These are phyloP conservation scores for Tenthredo distinguenda DNA, from an alignment of 2,888 invertebrate genomes.

Conservation along the genomic window DNA sequence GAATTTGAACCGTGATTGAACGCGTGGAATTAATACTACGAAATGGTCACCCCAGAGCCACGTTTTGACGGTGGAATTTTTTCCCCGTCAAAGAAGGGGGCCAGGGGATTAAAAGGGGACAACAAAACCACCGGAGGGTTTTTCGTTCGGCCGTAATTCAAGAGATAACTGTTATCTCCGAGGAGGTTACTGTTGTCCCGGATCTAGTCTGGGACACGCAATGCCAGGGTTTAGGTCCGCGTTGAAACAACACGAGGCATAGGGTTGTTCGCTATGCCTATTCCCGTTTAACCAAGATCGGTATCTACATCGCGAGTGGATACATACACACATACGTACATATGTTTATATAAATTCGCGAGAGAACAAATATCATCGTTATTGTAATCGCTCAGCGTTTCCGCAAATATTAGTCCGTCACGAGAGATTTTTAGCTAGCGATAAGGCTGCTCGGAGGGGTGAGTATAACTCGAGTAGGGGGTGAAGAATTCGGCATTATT, in stretches of 20 bases:
- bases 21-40: not conserved
- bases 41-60: not conserved
- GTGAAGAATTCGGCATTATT: not conserved
- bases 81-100: not conserved
- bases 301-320: conserved; percentile 11
- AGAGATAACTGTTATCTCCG: conserved; percentile 38
- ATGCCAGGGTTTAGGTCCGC: not conserved
- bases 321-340: not conserved
- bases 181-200: not conserved
- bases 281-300: not conserved
- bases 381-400: conserved; percentile 8
- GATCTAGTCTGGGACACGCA: not conserved
- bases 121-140: conserved; percentile 3
- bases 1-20: not conserved
- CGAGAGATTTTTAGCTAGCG: not conserved
- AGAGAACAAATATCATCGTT: conserved; percentile 10
- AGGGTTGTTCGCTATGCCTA: not conserved
- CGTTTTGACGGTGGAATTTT: not conserved
- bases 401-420: conserved; percentile 4
- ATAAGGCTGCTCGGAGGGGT: not conserved
- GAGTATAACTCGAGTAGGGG: not conserved
- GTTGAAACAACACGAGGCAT: conserved; percentile 8
- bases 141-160: conserved; percentile 23
- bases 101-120: conserved; percentile 10
- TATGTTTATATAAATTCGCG: not conserved